phyloP scores from a whole-genome alignment of 2,113 vertebrate species.

The Erpornis zantholeuca region DNA sequence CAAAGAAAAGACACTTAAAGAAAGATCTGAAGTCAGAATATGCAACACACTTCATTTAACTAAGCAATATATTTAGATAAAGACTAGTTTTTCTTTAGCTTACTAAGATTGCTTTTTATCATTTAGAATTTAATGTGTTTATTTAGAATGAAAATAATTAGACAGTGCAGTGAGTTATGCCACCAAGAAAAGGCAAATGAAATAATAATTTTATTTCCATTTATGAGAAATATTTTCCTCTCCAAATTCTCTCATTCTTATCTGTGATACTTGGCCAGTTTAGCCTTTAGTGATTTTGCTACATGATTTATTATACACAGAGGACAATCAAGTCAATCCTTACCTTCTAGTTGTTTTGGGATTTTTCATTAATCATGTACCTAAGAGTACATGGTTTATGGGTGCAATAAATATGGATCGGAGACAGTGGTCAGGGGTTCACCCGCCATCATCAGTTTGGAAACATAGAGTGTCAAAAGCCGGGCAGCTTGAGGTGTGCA shows the following conservation, averaged over 20 bases:
- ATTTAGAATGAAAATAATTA: neutral
- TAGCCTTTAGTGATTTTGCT: neutral
- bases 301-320: neutral
- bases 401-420: neutral
- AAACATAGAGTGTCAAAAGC: neutral
- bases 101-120: neutral
- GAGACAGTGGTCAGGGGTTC: neutral
- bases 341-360: neutral
- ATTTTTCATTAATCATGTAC: neutral
- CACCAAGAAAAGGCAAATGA: neutral
- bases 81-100: constrained; percentile 6
- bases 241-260: neutral
- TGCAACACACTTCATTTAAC: neutral
- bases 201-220: neutral
- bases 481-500: fast-evolving
- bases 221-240: neutral
- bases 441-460: neutral
- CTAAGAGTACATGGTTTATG: neutral
- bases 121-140: neutral
- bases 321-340: neutral
- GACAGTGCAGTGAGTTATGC: neutral
- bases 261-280: neutral
- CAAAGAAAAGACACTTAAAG: neutral
- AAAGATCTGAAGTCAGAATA: constrained; percentile 28
- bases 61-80: neutral